These are phyloP conservation scores for Dasysyrphus tricinctus DNA, from an alignment of 2,888 invertebrate genomes.

Conservation along the genomic window DNA sequence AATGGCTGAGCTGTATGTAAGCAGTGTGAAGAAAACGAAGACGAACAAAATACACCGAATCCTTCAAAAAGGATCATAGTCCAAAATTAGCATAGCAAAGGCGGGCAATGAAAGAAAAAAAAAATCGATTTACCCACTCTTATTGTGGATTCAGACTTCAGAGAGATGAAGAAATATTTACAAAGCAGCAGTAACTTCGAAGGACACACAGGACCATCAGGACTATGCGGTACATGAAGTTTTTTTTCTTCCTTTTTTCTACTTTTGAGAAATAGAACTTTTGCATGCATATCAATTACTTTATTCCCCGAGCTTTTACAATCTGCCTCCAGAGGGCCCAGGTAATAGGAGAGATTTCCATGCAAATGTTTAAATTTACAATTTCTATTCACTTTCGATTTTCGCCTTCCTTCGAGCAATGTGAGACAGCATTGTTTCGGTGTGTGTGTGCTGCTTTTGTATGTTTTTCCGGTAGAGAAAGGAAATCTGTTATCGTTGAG, in stretches of 20 bases:
- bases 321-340: constrained; percentile 21
- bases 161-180: constrained; percentile 53
- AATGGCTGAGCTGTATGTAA: not conserved
- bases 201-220: constrained; percentile 34
- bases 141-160: constrained; percentile 35
- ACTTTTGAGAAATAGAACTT: constrained; percentile 41
- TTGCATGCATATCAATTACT: constrained; percentile 73
- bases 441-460: constrained; percentile 30
- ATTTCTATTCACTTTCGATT: constrained; percentile 75
- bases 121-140: constrained; percentile 65
- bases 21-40: not conserved
- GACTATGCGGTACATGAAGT: not conserved
- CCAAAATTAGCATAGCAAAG: constrained; percentile 75
- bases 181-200: constrained; percentile 31
- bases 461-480: constrained; percentile 41
- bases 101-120: constrained; percentile 28
- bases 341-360: constrained; percentile 62
- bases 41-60: constrained; percentile 27
- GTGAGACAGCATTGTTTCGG: constrained; percentile 8
- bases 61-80: constrained; percentile 60
- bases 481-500: constrained; percentile 75
- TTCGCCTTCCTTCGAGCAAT: constrained; percentile 53
- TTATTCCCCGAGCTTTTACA: constrained; percentile 52
- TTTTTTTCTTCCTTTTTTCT: not conserved
- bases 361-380: constrained; percentile 75